Evolutionary conservation across 2,113 vertebrate genomes (phyloP).

Genomic region (Noctilio leporinus): DNA sequence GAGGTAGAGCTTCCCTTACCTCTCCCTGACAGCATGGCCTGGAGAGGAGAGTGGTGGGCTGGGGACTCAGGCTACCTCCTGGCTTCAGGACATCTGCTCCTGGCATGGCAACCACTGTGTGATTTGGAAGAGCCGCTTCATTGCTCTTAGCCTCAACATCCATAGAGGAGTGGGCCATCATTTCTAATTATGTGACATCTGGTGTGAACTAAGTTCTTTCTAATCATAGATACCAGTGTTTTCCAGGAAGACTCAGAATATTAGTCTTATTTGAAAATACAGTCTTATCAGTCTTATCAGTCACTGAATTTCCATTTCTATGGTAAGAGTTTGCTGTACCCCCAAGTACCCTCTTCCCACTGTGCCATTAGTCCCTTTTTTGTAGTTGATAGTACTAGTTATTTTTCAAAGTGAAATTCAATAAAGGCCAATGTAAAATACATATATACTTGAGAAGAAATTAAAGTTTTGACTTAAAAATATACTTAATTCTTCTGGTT

Average conservation of each 20-base stretch:
- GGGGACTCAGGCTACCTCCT: background rate
- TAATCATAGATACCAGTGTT: background rate
- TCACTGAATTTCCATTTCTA: background rate
- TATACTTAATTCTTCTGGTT: background rate
- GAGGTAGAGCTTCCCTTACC: conserved; percentile 80
- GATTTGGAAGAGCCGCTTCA: too few relatives aligned
- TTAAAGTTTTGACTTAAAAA: background rate
- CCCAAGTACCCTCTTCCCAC: background rate
- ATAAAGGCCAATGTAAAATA: background rate
- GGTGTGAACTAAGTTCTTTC: background rate
- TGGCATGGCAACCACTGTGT: background rate
- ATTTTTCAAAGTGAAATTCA: background rate
- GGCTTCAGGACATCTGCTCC: background rate
- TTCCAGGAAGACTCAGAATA: background rate
- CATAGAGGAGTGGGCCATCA: background rate
- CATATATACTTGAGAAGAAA: background rate
- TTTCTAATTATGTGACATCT: background rate
- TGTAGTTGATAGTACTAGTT: background rate
- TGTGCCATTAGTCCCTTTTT: background rate
- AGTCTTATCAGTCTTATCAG: background rate
- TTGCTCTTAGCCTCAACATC: background rate
- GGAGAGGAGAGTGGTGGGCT: accelerated
- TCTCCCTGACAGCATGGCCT: accelerated
- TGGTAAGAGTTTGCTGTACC: background rate
- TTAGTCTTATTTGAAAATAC: background rate